Conservation (phyloP, 2,797 vertebrate species). For the Enteromius fasciolatus region DNA sequence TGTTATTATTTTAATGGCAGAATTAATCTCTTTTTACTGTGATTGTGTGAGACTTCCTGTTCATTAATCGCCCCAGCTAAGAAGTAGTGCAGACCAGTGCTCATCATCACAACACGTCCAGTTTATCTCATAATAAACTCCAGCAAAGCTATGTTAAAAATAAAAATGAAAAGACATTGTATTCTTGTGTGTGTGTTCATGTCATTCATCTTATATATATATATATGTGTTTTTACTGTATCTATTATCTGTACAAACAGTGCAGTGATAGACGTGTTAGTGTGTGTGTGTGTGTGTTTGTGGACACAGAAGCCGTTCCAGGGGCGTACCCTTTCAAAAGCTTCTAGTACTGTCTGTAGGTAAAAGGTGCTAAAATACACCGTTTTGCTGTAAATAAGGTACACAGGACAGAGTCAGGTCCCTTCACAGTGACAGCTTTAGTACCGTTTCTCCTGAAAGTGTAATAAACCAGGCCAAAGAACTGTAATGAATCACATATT, state of each 20-base stretch:
- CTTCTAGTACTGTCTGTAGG: not conserved
- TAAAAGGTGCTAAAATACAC: not conserved
- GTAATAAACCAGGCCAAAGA: not conserved
- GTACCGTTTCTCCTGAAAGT: too few species aligned
- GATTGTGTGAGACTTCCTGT: not conserved
- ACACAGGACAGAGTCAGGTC: too few species aligned
- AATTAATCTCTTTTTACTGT: not conserved
- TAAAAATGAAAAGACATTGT: too few species aligned
- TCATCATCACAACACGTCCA: not conserved
- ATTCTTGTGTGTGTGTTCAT: not conserved
- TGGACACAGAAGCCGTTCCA: too few species aligned
- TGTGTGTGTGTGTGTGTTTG: too few species aligned
- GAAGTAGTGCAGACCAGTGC: not conserved
- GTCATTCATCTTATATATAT: not conserved
- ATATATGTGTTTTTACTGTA: too few species aligned
- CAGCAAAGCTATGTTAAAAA: too few species aligned
- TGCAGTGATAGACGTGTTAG: not conserved
- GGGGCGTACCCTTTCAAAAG: not conserved
- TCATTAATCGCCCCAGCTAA: not conserved
- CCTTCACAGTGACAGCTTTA: too few species aligned
- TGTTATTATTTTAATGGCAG: not conserved
- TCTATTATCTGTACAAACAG: not conserved
- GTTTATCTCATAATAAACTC: not conserved
- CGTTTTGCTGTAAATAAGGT: not conserved
- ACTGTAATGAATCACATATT: too few species aligned